These are phyloP conservation scores for Chrysocyon brachyurus DNA, from an alignment of 2,797 vertebrate genomes.

Conservation along the genomic window DNA sequence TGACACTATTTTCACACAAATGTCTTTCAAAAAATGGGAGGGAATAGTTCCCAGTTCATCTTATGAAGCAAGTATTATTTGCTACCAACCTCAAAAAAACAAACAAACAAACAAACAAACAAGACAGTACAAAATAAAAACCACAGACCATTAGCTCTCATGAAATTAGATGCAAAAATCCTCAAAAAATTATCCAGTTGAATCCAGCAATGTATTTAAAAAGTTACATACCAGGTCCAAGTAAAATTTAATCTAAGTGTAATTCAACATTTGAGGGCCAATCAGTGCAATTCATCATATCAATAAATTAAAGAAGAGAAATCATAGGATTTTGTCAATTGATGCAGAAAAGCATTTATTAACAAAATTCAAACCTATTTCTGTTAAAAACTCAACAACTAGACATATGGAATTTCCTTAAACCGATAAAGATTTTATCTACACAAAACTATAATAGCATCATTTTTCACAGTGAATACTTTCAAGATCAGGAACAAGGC, in stretches of 20 bases:
- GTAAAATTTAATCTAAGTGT: not conserved
- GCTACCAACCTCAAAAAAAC: not conserved
- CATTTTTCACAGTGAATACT: not conserved
- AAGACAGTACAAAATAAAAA: not conserved
- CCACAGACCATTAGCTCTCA: not conserved
- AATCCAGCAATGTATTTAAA: not conserved
- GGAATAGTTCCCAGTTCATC: not conserved
- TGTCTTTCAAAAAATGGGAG: not conserved
- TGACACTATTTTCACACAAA: not conserved
- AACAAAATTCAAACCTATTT: not conserved
- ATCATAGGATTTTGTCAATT: not conserved
- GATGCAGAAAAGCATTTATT: not conserved
- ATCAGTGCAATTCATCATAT: not conserved
- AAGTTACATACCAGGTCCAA: not conserved
- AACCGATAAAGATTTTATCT: not conserved
- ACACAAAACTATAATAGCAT: not conserved
- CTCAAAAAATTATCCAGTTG: not conserved
- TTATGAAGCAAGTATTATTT: not conserved
- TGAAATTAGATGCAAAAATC: not conserved
- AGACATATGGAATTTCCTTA: not conserved
- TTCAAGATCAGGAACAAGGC: not conserved
- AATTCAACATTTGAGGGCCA: not conserved
- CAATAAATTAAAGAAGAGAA: slow-evolving; percentile 11
- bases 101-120: not conserved
- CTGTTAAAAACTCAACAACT: slow-evolving; percentile 18